A percentile compares a stretch with the other conserved stretches of the same genome.
These are phyloP conservation scores for Tragelaphus scriptus DNA, from an alignment of 2,113 vertebrate species.

Conservation along the genomic window DNA sequence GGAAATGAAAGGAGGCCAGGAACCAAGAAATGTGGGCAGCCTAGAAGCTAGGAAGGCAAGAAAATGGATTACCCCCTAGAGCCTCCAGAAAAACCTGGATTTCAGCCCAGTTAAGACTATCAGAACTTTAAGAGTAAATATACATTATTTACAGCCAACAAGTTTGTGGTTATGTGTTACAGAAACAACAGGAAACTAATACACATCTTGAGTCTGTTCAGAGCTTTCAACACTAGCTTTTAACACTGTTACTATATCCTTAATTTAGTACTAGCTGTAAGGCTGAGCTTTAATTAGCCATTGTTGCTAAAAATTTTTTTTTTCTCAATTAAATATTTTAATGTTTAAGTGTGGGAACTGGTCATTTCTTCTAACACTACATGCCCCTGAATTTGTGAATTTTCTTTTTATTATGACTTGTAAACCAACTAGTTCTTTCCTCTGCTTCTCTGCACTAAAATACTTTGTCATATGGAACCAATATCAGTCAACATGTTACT, in stretches of 20 bases:
- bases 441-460: not conserved
- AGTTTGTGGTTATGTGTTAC: not conserved
- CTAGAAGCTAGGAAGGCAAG: not conserved
- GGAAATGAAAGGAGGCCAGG: not conserved
- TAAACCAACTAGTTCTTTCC: not conserved
- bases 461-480: not conserved
- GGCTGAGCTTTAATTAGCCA: not conserved
- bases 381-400: not conserved
- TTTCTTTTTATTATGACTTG: not conserved
- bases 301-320: not conserved
- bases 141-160: not conserved
- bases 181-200: conserved; percentile 27
- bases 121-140: not conserved
- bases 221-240: not conserved
- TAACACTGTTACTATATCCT: not conserved
- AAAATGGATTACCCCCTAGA: not conserved
- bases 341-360: not conserved
- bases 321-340: not conserved
- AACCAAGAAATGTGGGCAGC: not conserved
- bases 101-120: not conserved
- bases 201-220: not conserved
- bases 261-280: not conserved
- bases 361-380: not conserved
- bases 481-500: not conserved
- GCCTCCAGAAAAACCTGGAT: not conserved